phyloP scores from a whole-genome alignment of 2,797 vertebrate species.

The Falco rusticolus region DNA sequence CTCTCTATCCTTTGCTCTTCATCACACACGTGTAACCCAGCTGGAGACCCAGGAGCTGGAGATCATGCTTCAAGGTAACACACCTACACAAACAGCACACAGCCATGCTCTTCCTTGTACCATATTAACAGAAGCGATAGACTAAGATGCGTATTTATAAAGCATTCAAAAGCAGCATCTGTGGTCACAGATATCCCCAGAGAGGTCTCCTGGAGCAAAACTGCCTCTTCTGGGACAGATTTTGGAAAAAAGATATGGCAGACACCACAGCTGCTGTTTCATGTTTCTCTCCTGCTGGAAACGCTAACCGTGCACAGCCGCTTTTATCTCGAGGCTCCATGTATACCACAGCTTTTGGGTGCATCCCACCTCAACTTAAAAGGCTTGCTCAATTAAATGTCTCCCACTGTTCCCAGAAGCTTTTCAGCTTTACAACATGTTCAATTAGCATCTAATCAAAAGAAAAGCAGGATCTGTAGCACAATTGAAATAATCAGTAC shows the following conservation, averaged over 20 bases:
- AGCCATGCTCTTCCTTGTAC: fast-evolving
- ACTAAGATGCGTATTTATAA: neutral
- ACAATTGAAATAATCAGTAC: neutral
- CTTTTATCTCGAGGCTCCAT: neutral
- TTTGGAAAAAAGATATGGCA: neutral
- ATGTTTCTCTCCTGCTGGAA: neutral
- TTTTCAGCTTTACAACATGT: neutral
- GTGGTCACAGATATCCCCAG: neutral
- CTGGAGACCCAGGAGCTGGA: neutral
- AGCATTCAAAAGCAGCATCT: neutral
- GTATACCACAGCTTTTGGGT: neutral
- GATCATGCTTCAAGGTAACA: neutral
- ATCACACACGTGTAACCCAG: fast-evolving
- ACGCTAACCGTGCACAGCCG: fast-evolving
- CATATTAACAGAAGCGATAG: neutral
- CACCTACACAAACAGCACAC: fast-evolving
- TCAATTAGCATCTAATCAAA: neutral
- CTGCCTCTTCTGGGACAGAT: neutral
- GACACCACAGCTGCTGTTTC: neutral
- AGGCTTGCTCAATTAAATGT: neutral
- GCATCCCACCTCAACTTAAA: neutral
- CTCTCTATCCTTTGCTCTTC: neutral
- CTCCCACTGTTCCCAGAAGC: neutral
- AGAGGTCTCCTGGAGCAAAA: neutral
- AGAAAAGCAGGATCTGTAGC: neutral